phyloP scores from a whole-genome alignment of 2,888 invertebrate genomes.

The Conops quadrifasciatus region DNA sequence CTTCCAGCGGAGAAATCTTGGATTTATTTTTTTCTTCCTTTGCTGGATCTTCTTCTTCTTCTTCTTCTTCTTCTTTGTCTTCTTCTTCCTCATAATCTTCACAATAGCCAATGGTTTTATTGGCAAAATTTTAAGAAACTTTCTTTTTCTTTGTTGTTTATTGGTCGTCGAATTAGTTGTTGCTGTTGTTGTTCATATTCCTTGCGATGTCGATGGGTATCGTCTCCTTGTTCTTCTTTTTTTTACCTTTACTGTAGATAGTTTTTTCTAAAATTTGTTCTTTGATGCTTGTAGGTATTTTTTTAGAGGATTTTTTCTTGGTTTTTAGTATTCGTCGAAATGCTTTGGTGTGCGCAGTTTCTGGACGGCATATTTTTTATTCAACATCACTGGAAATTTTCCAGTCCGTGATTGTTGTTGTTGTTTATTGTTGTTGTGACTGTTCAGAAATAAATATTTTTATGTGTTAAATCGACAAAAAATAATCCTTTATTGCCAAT shows the following conservation, averaged over 20 bases:
- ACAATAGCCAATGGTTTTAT: neutral
- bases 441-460: constrained; percentile 28
- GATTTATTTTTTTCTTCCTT: neutral
- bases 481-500: constrained; percentile 27
- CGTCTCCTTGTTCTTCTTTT: too few relatives aligned
- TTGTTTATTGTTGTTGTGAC: constrained; percentile 30
- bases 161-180: constrained; percentile 22
- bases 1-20: neutral
- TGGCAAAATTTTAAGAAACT: constrained; percentile 15
- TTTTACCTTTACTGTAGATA: constrained; percentile 33
- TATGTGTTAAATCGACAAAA: constrained; percentile 45
- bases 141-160: constrained; percentile 1
- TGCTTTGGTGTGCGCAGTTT: neutral
- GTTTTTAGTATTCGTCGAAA: neutral
- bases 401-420: constrained; percentile 26
- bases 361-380: too few relatives aligned
- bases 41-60: neutral
- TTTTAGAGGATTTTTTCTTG: neutral
- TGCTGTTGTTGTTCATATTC: constrained; percentile 17
- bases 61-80: neutral
- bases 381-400: constrained; percentile 10
- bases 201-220: too few relatives aligned
- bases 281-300: constrained; percentile 5
- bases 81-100: neutral
- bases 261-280: constrained; percentile 33